Percentiles rank a stretch among this genome's conserved stretches.
Conservation (phyloP, 2,113 vertebrate genomes). For the Todiramphus chloris region DNA sequence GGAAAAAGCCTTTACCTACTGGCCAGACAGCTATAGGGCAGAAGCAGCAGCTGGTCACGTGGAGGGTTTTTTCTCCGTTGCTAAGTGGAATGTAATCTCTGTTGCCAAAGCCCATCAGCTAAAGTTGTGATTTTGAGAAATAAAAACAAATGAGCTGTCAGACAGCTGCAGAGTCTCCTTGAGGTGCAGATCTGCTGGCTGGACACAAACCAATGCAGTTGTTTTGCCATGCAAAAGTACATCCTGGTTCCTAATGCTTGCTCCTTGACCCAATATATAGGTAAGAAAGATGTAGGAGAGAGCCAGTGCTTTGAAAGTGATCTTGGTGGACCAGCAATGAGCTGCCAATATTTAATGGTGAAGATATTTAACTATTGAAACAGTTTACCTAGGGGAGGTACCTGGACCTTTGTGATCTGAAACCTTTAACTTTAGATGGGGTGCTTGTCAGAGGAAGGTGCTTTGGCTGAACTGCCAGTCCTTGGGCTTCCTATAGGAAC, state of each 20-base stretch:
- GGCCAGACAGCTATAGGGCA: neutral
- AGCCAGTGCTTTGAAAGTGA: neutral
- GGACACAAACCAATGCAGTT: neutral
- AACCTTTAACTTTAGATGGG: neutral
- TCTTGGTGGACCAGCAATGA: neutral
- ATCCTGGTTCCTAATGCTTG: neutral
- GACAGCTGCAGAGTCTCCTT: neutral
- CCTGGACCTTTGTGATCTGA: neutral
- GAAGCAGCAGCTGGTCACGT: neutral
- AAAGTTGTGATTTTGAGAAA: slow-evolving; percentile 12
- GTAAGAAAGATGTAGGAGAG: neutral
- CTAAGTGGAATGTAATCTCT: neutral
- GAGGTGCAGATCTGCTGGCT: neutral
- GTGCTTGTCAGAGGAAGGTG: neutral
- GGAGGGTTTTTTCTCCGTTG: neutral
- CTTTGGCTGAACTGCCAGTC: neutral
- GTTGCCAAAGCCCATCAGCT: neutral
- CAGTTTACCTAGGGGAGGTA: neutral
- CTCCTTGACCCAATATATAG: neutral
- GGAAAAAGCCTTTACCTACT: neutral
- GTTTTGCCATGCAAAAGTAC: neutral
- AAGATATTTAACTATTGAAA: neutral
- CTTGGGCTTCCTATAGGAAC: neutral
- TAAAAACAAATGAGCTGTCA: neutral
- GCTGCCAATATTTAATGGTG: neutral